Conservation (phyloP, 1,140 invertebrate species). For the Drosophila repleta region DNA sequence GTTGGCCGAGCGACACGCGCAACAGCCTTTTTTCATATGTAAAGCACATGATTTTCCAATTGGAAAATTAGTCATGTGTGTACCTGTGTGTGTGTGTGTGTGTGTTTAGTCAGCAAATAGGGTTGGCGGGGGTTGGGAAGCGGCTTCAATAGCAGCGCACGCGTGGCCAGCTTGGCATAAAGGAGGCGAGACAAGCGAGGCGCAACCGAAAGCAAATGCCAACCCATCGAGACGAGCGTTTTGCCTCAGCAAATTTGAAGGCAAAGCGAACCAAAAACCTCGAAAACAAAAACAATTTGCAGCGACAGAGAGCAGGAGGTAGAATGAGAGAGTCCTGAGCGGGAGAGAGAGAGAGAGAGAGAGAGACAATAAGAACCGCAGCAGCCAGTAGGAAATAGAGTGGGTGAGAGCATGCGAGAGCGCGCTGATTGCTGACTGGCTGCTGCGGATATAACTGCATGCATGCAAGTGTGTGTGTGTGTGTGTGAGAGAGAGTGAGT, state of each 20-base stretch:
- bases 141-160: constrained; percentile 64
- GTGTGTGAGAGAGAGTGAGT: no score
- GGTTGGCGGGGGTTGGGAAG: constrained; percentile 7
- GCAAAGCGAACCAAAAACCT: constrained; percentile 49
- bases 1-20: constrained; percentile 79
- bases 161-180: constrained; percentile 77
- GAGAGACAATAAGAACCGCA: no score
- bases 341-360: no score
- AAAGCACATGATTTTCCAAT: constrained; percentile 82
- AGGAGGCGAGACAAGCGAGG: constrained; percentile 79
- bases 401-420: no score
- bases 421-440: no score
- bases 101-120: constrained; percentile 13
- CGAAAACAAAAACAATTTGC: constrained; percentile 2
- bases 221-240: constrained; percentile 76
- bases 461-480: no score
- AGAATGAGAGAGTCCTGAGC: neutral
- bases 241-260: constrained; percentile 73
- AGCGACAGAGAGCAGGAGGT: neutral
- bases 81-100: constrained; percentile 17
- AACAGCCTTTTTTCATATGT: constrained; percentile 76
- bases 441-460: no score
- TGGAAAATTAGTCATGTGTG: constrained; percentile 72
- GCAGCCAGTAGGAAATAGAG: no score
- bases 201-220: constrained; percentile 63